Base-by-base conservation (phyloP, 1,140 invertebrate species). In the Euura saliciscinereae region DNA sequence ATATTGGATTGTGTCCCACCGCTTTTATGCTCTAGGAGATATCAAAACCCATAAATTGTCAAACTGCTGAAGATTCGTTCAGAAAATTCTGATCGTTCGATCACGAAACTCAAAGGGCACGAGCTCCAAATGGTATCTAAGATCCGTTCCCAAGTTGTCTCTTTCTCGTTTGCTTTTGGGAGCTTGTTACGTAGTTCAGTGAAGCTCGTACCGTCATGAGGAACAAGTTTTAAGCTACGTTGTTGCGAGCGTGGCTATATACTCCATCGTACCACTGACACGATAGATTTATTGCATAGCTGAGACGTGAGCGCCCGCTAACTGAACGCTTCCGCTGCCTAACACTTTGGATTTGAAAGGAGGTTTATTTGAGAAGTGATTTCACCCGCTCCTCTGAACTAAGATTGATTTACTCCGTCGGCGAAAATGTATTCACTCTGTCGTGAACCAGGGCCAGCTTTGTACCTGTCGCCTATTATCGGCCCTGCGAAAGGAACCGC, bases 301-400 rank as follows among this genome's bases (percentile, higher is more conserved):
- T 59, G 51, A 59, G 13, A 59, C 51, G 51, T 59, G 51, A 28
- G 28, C 51, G 8, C 51, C 51, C 51, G 51, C 51, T 59, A 59
- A 59, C 51, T n/a, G 51, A 59, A 59, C 51, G 51, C 51, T 59
- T 59, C 51, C 51, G 51, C 51, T 11, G 51, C 51, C 8, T n/a
- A n/a, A 8, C 51, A 59, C 51, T 59, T 59, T 59, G 6, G 51
- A 59, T 59, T 59, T 59, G 51, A 59, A 59, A 59, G 51, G 51
- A 59, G 51, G 51, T 59, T 59, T 59, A 59, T 59, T 59, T 59
- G 51, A 59, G 51, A 59, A 59, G 51, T 59, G 51, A 59, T 59
- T 59, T 59, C 51, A 59, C 10, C 51, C 51, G 51, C 51, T 59
- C 10, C 51, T 8, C 51, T 59, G 51, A 59, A 59, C 51, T n/a